Conservation (phyloP, 1,140 invertebrate species). For the Eumaeus atala region DNA sequence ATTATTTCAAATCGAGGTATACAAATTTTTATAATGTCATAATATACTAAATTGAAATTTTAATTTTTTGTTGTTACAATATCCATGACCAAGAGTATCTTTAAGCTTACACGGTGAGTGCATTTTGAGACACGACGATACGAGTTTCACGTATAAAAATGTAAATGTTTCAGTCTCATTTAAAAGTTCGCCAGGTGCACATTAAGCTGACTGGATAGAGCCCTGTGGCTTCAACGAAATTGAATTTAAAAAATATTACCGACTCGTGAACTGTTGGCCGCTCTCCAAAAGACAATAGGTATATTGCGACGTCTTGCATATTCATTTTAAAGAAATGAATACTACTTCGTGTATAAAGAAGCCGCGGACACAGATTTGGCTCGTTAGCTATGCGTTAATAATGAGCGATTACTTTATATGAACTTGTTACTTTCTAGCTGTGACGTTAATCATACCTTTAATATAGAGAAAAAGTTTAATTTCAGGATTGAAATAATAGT, state of each 20-base stretch:
- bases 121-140: slow-evolving; percentile 7
- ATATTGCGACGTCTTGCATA: slow-evolving; percentile 51
- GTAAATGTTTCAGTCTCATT: slow-evolving; percentile 52
- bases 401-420: slow-evolving; percentile 6
- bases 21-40: no score
- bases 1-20: no score
- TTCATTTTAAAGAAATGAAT: slow-evolving; percentile 65
- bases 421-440: neutral
- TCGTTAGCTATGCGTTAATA: slow-evolving; percentile 16
- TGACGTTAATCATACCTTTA: no score
- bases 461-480: no score
- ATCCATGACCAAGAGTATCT: neutral
- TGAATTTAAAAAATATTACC: slow-evolving; percentile 73
- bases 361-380: slow-evolving; percentile 25
- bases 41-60: no score
- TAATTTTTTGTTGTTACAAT: no score
- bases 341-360: slow-evolving; percentile 37
- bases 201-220: slow-evolving; percentile 61
- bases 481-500: no score
- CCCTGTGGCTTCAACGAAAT: slow-evolving; percentile 63
- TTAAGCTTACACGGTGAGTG: slow-evolving; percentile 6
- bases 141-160: slow-evolving; percentile 38
- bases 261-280: slow-evolving; percentile 60
- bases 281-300: slow-evolving; percentile 67
- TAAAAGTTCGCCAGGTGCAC: slow-evolving; percentile 65